Evolutionary conservation across 2,888 invertebrate species (phyloP), one percentile per base, ranked within the genome.

Genomic region (Synergus gifuensis): DNA sequence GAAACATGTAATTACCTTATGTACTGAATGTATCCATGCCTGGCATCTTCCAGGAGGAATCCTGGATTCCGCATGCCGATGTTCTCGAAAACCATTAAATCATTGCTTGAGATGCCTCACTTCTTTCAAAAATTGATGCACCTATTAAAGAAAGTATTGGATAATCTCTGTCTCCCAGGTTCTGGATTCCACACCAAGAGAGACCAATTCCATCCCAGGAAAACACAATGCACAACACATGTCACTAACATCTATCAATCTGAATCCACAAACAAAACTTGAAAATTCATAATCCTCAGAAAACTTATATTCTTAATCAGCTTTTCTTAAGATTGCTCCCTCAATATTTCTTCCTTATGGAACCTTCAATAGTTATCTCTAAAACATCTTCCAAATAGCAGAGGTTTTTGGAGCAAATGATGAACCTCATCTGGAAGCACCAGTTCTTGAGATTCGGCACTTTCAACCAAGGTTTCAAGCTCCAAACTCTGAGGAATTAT

Each of bases 41-140:
- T 89, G 82, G 92, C 90, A 82, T 92, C 91, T 88, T 92, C 92
- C 85, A 91, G 85, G 82, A 92, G 90, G 89, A 92, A 92, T 85
- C 91, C 92, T 46, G 92, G 91, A 88, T 91, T 90, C 87, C 92
- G 88, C 92, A 91, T 92, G 84, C 89, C 91, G 87, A 90, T 90
- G 85, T 91, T 91, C 88, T 91, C 91, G 88, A 91, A 90, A 79
- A 92, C 92, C 92, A 92, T 92, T 84, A 84, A 84, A 80, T 62
- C 76, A 54, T 64, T 58, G 78, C 79, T 69, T 62, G 79, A 81
- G 73, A 79, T 80, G 81, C 76, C 78, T 14, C 83, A 54, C 28
- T 73, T 73, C 14, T 36, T 54, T 28, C 36, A 40, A 66, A 42
- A 54, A 49, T 46, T 8, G 4, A 11, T 42, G 0, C 44, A 67